Conservation (phyloP, 1,140 invertebrate species). For the Temnothorax longispinosus region DNA sequence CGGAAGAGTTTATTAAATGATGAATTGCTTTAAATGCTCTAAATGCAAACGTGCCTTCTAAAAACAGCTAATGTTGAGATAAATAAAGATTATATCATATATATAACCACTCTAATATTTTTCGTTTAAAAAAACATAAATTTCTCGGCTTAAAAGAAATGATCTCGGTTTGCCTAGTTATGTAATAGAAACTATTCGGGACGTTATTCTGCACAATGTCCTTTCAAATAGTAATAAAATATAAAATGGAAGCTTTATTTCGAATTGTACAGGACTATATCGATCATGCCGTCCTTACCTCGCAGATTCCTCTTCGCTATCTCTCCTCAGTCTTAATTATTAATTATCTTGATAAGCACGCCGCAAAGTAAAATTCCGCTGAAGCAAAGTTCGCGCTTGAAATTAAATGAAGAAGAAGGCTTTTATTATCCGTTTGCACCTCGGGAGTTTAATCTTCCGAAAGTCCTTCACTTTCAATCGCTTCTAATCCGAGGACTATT, state of each 20-base stretch:
- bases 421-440: constrained; percentile 16
- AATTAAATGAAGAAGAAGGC: constrained; percentile 24
- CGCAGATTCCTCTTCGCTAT: not conserved
- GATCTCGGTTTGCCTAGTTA: not conserved
- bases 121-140: not conserved
- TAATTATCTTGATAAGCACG: constrained; percentile 38
- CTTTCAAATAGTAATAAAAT: not conserved
- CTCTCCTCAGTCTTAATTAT: not conserved
- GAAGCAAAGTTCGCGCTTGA: constrained; percentile 34
- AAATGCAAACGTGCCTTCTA: not conserved
- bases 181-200: not conserved
- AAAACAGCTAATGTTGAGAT: not conserved
- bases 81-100: not conserved
- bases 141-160: not conserved
- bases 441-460: constrained; percentile 22
- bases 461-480: constrained; percentile 23
- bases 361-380: constrained; percentile 27
- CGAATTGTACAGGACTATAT: not conserved
- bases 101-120: not conserved
- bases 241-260: not conserved
- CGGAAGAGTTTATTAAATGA: not conserved
- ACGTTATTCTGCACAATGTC: not conserved
- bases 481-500: constrained; percentile 12
- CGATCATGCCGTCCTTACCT: not conserved
- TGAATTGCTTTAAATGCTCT: not conserved